These are phyloP conservation scores for Drosophila subsilvestris DNA, from an alignment of 2,888 invertebrate species.

Conservation along the genomic window DNA sequence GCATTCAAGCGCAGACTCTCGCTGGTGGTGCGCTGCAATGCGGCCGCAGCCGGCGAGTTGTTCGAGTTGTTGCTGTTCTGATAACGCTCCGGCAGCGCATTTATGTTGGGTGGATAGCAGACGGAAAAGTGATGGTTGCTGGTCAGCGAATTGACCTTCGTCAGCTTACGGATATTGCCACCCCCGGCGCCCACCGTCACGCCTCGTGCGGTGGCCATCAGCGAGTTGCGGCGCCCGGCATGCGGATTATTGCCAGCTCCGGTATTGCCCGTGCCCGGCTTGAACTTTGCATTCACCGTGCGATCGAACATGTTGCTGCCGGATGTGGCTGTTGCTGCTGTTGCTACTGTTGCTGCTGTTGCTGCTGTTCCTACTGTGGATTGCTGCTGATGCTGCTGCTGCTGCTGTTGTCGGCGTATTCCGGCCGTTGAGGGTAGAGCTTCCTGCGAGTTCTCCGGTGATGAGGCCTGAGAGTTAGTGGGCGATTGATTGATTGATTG, in stretches of 20 bases:
- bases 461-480: slow-evolving; percentile 77
- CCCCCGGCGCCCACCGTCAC: slow-evolving; percentile 53
- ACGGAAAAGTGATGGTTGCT: slow-evolving; percentile 61
- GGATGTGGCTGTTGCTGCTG: slow-evolving; percentile 26
- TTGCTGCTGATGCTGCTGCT: slow-evolving; percentile 32
- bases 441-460: slow-evolving; percentile 79
- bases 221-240: slow-evolving; percentile 74
- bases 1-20: slow-evolving; percentile 87
- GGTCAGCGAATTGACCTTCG: slow-evolving; percentile 76
- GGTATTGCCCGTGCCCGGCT: slow-evolving; percentile 60
- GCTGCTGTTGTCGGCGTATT: neutral
- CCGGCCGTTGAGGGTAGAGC: slow-evolving; percentile 41
- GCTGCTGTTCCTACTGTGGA: slow-evolving; percentile 10
- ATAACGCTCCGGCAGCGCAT: slow-evolving; percentile 13
- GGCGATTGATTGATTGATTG: slow-evolving; percentile 45
- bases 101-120: slow-evolving; percentile 55
- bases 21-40: slow-evolving; percentile 89
- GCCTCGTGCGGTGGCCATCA: slow-evolving; percentile 72
- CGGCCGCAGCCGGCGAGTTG: slow-evolving; percentile 56
- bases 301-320: slow-evolving; percentile 81
- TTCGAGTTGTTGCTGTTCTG: slow-evolving; percentile 50
- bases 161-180: slow-evolving; percentile 73
- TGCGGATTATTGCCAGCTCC: slow-evolving; percentile 44
- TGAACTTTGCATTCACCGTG: slow-evolving; percentile 76
- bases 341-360: slow-evolving; percentile 23